Base-by-base conservation (phyloP, 2,888 invertebrate genomes). In the Epistrophella euchroma region DNA sequence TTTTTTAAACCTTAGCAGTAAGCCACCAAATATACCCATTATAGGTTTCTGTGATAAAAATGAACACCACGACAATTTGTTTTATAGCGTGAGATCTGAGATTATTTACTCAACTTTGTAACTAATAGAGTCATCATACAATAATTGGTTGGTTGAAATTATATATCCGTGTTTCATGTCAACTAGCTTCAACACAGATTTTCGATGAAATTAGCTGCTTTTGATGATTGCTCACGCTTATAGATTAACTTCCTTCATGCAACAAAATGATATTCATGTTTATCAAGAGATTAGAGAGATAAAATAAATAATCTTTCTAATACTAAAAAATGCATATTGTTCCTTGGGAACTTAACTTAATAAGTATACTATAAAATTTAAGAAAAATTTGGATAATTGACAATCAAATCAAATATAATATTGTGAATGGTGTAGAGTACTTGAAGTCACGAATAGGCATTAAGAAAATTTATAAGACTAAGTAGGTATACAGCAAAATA, bases 391-490 rank as follows among this genome's bases (percentile, higher is more conserved):
- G 15, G 0, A 2, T 13, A 25, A 25, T 52, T 52, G 6, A 13
- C 50, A 52, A 25, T 52, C 6, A 15, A 50, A 50, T 52, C 13
- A 25, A 25, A 52, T 15, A 52, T 52, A 7, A 52, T 22, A 52
- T 25, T 52, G 15, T 52, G 50, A 13, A 19, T 13, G 15, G 22
- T 22, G 15, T 52, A 13, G 22, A 52, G 25, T 15, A 25, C 2
- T 52, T 52, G 13, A 52, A 52, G 25, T 52, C 50, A 52, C 50
- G 50, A 52, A 52, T 22, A 25, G 50, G 50, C 22, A 25, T 52
- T 52, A 25, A 15, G 6, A 15, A 52, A 13, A 7, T 45, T 45
- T 52, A 2, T 17, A 11, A 15, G 22, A 25, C 25, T 37, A 47
- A 5, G 13, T 22, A 50, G 5, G 10, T 4, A 9, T n/a, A n/a